phyloP scores from a whole-genome alignment of 2,888 invertebrate genomes.

The Scrobipalpa atriplicella region DNA sequence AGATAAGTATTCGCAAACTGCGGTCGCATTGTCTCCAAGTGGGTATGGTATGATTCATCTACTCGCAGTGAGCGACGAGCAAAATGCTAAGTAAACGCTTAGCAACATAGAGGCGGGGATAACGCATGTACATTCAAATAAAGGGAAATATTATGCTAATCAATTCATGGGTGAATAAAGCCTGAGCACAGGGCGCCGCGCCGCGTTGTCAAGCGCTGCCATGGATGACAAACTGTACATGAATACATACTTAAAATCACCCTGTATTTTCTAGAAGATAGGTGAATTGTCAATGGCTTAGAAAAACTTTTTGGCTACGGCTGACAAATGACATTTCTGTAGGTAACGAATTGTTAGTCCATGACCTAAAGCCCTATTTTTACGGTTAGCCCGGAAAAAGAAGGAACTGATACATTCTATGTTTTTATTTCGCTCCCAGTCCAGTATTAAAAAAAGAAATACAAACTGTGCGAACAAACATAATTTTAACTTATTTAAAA shows the following conservation, averaged over 20 bases:
- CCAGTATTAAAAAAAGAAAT: too few species aligned
- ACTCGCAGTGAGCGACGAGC: neutral
- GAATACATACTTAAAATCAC: neutral
- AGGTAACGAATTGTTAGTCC: too few species aligned
- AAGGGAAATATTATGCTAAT: conserved; percentile 32
- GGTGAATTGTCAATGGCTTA: too few species aligned
- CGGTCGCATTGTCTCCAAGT: conserved; percentile 39
- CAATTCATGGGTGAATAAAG: conserved; percentile 29
- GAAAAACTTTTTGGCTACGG: too few species aligned
- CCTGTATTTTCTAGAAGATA: neutral
- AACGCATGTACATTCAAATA: conserved; percentile 31
- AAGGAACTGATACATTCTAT: neutral
- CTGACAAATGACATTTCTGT: too few species aligned
- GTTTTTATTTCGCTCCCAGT: neutral
- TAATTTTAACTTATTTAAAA: too few species aligned
- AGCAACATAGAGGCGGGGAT: conserved; percentile 27
- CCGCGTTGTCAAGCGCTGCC: conserved; percentile 8
- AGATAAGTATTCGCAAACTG: conserved; percentile 26
- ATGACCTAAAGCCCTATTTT: too few species aligned
- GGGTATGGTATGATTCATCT: conserved; percentile 30
- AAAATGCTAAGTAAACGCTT: conserved; percentile 27
- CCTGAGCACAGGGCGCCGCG: neutral
- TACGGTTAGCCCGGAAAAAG: too few species aligned
- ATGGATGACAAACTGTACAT: conserved; percentile 7
- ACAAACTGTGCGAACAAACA: conserved; percentile 1